Base-by-base conservation (phyloP, 1,140 invertebrate species). In the Platyscapa corneri region DNA sequence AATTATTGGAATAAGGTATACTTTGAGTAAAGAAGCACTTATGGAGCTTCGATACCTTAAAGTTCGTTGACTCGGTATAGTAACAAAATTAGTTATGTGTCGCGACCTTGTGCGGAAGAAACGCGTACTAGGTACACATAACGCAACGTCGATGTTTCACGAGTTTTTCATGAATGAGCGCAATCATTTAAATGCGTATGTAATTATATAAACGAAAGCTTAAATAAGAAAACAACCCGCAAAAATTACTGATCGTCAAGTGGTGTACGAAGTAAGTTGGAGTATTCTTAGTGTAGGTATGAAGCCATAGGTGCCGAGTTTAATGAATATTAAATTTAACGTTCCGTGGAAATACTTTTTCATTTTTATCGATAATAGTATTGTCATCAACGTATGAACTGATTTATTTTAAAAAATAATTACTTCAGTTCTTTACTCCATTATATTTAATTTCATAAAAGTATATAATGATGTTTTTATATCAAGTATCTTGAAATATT, bases 21-120 rank as follows among this genome's bases (percentile, higher is more conserved):
- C 32, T 16, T 79, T n/a, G 34, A 27, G 12, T 6, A 23, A 70
- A 46, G 42, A 32, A 75, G 82, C 72, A 83, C 82, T 83, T 83
- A 32, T 83, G 72, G 72, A 83, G 82, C 82, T 76, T 76, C 81
- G 30, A 60, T 18, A n/a, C 5, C 56, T 3, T 39, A 27, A 12
- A 5, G 42, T 46, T n/a, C 42, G 42, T 6, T 75, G 39, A 12
- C n/a, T 49, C 16, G 37, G 42, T 30, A 18, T 34, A 32, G 65
- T 20, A 30, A 70, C 65, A 32, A 70, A 20, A 6, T 20, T 70
- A 12, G 12, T 32, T 2, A 34, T 34, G 49, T 30, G 81, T 46
- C 2, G 42, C 30, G 81, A 82, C 67, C 70, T 82, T 74, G 49
- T 10, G 14, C 23, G 27, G 30, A 46, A 32, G 16, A n/a, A 75